Evolutionary conservation across 92 coral and sea anemone species (phyloP).

Genomic region (Meandrina meandrites): DNA sequence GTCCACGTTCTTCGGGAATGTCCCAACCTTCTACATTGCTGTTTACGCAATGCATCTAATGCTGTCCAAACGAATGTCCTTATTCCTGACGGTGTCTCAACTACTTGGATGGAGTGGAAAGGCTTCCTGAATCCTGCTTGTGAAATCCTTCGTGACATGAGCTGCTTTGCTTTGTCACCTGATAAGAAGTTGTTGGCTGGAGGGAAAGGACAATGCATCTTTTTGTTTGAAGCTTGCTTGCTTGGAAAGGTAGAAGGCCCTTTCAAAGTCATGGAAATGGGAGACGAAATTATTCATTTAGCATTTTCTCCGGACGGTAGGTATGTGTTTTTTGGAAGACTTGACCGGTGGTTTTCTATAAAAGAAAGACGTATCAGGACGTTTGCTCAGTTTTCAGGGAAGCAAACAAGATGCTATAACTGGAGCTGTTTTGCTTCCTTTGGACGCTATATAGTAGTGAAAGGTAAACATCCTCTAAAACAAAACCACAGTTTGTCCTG

Average conservation of each 20-base stretch:
- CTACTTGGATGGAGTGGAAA: not conserved
- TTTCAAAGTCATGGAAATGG: not conserved
- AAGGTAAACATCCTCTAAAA: not conserved
- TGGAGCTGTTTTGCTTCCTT: not conserved
- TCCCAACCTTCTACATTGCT: conserved; percentile 17
- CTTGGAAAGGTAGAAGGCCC: not conserved
- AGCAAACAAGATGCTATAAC: rapidly evolving
- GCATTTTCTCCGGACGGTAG: conserved; percentile 34
- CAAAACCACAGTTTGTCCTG: not conserved
- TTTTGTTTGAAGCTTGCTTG: not conserved
- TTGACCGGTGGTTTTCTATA: conserved; percentile 29
- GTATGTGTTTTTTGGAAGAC: conserved; percentile 45
- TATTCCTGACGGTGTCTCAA: conserved; percentile 1
- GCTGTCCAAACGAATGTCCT: not conserved
- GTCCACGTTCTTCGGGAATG: conserved; percentile 8
- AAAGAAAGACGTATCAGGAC: conserved; percentile 13
- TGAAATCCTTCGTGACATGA: not conserved
- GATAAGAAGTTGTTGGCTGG: conserved; percentile 11
- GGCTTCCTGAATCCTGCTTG: not conserved
- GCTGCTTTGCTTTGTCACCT: conserved; percentile 15
- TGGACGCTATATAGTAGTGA: not conserved
- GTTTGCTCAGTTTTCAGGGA: conserved; percentile 14
- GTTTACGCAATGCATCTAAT: not conserved
- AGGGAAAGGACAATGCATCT: not conserved
- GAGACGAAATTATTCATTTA: not conserved